Evolutionary conservation across 2,113 vertebrate species (phyloP).

Genomic region (Takifugu flavidus): DNA sequence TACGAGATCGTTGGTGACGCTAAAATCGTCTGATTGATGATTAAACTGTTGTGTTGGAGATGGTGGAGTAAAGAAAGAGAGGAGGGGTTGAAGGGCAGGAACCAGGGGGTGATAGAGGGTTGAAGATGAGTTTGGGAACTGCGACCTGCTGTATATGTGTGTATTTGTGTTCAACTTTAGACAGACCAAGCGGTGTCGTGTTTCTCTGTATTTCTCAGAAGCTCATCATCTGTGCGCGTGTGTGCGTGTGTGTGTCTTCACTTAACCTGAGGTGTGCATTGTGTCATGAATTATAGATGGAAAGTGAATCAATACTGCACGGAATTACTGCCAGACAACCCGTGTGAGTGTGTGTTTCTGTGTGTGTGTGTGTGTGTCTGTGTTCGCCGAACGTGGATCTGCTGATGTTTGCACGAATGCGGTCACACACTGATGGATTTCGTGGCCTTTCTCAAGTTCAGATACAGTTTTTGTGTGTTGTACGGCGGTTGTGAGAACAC

Average conservation of each 20-base stretch:
- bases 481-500: too few species aligned
- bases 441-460: not conserved
- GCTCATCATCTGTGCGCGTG: conserved; percentile 20
- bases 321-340: conserved; percentile 58
- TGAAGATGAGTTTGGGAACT: conserved; percentile 55
- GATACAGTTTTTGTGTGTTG: not conserved
- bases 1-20: too few species aligned
- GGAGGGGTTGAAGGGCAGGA: conserved; percentile 17
- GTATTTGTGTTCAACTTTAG: conserved; percentile 22
- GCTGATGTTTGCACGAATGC: conserved; percentile 14
- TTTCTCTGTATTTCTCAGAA: conserved; percentile 61
- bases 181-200: conserved; percentile 42
- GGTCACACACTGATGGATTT: not conserved
- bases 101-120: conserved; percentile 29
- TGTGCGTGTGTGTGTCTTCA: conserved; percentile 33
- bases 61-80: conserved; percentile 24
- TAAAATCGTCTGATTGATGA: too few species aligned
- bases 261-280: conserved; percentile 65
- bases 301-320: conserved; percentile 68
- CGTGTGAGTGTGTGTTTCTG: conserved; percentile 10
- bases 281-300: conserved; percentile 74
- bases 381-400: not conserved
- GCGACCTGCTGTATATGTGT: conserved; percentile 11
- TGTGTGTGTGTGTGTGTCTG: conserved; percentile 21
- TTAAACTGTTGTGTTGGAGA: conserved; percentile 3